phyloP scores from a whole-genome alignment of 2,888 invertebrate species.

The Ochropacha duplaris region DNA sequence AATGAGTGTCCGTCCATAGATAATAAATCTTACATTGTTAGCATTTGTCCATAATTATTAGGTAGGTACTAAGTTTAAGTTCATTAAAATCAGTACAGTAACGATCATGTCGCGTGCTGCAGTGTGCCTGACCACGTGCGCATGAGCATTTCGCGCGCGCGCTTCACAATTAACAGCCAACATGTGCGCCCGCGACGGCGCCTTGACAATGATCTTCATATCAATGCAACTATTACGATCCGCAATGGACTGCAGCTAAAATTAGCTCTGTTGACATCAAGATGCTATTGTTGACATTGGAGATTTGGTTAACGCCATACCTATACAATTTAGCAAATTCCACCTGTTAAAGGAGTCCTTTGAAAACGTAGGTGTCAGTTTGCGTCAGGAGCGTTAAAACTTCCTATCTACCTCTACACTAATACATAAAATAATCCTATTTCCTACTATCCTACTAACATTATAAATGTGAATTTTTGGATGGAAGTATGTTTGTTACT shows the following conservation, averaged over 20 bases:
- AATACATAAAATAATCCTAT: too few relatives aligned
- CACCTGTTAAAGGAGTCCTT: not conserved
- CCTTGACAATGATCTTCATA: conserved; percentile 72
- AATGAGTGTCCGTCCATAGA: too few relatives aligned
- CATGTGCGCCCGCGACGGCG: conserved; percentile 33
- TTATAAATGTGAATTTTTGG: too few relatives aligned
- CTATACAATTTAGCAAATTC: not conserved
- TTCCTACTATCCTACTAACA: too few relatives aligned
- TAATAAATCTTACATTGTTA: too few relatives aligned
- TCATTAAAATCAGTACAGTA: conserved; percentile 13
- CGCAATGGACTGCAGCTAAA: conserved; percentile 11
- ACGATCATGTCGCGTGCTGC: conserved; percentile 27
- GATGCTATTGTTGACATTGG: not conserved
- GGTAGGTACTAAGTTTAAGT: not conserved
- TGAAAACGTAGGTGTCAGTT: not conserved
- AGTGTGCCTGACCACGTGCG: conserved; percentile 28
- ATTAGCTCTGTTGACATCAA: not conserved
- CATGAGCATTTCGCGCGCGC: conserved; percentile 39
- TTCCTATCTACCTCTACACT: too few relatives aligned
- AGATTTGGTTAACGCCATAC: not conserved
- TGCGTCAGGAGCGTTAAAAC: not conserved
- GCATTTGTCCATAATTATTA: not conserved
- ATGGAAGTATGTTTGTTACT: too few relatives aligned
- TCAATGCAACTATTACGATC: conserved; percentile 32
- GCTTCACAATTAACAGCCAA: conserved; percentile 36